A percentile compares a stretch with the other conserved stretches of the same genome.
Evolutionary conservation across 2,888 invertebrate genomes (phyloP).

Genomic region (Melinaea menophilus): DNA sequence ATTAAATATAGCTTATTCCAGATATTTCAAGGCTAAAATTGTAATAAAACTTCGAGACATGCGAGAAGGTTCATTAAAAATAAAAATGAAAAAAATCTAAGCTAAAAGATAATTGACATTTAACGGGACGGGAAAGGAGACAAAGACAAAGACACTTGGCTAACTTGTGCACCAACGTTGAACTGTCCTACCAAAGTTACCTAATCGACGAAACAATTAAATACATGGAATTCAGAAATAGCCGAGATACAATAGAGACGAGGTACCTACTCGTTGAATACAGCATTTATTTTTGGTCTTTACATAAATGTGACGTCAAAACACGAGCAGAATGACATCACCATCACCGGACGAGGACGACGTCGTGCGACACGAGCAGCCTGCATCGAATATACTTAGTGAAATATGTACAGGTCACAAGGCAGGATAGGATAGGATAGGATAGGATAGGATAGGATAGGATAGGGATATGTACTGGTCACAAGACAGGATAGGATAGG

Average conservation of each 20-base stretch:
- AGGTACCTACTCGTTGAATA: no score
- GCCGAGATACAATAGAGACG: no score
- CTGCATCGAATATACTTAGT: constrained; percentile 18
- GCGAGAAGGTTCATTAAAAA: constrained; percentile 1
- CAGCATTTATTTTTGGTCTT: constrained; percentile 12
- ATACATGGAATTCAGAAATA: no score
- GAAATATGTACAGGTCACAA: no score
- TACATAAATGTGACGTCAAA: constrained; percentile 24
- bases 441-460: no score
- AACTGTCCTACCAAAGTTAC: constrained; percentile 12
- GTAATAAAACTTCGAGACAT: constrained; percentile 10
- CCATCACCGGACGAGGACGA: constrained; percentile 57
- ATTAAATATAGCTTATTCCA: no score
- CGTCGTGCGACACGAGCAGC: constrained; percentile 44
- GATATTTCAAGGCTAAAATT: constrained; percentile 3
- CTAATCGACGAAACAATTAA: background rate
- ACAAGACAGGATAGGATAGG: no score
- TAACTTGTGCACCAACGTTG: constrained; percentile 13
- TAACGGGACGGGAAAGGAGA: constrained; percentile 25
- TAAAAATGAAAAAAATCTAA: constrained; percentile 7
- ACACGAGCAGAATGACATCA: constrained; percentile 45
- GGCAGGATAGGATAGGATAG: no score
- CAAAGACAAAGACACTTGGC: constrained; percentile 24
- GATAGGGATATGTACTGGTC: no score
- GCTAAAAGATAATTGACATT: constrained; percentile 28